Percentiles rank a stretch among this genome's conserved stretches.
These are phyloP conservation scores for Polia nebulosa DNA, from an alignment of 2,888 invertebrate genomes.

Conservation along the genomic window DNA sequence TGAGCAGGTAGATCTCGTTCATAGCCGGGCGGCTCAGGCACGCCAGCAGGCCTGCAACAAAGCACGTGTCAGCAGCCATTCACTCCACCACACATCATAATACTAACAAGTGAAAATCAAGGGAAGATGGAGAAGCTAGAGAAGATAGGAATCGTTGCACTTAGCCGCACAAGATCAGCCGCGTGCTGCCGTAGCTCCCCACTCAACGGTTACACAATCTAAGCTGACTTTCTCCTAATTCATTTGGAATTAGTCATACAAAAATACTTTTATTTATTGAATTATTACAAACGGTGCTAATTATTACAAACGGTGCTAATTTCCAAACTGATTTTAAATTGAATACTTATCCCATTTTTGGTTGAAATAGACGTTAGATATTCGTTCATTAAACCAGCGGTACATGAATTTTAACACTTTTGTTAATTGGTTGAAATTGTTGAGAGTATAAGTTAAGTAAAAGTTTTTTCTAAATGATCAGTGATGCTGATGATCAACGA, in stretches of 20 bases:
- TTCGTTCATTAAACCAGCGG: too few species aligned
- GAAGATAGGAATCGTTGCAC: slow-evolving; percentile 1
- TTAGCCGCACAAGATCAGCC: slow-evolving; percentile 1
- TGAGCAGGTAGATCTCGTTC: slow-evolving; percentile 96
- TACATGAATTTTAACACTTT: too few species aligned
- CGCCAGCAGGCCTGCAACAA: slow-evolving; percentile 92
- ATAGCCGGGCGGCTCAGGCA: slow-evolving; percentile 95
- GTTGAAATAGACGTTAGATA: too few species aligned
- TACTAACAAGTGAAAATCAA: too few species aligned
- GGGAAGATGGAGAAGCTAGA: not conserved
- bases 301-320: too few species aligned
- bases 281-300: not conserved
- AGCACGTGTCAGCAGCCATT: not conserved
- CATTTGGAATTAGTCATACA: too few species aligned
- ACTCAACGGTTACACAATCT: not conserved
- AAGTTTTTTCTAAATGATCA: not conserved
- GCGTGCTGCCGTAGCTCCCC: too few species aligned
- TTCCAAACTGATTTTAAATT: not conserved
- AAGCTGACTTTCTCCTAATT: too few species aligned
- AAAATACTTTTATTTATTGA: too few species aligned
- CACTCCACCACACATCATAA: not conserved
- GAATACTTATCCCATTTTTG: not conserved
- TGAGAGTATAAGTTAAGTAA: not conserved
- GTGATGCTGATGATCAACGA: not conserved
- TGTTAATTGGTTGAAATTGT: too few species aligned